Base-by-base conservation (phyloP, 2,797 vertebrate species). In the Rousettus madagascariensis region DNA sequence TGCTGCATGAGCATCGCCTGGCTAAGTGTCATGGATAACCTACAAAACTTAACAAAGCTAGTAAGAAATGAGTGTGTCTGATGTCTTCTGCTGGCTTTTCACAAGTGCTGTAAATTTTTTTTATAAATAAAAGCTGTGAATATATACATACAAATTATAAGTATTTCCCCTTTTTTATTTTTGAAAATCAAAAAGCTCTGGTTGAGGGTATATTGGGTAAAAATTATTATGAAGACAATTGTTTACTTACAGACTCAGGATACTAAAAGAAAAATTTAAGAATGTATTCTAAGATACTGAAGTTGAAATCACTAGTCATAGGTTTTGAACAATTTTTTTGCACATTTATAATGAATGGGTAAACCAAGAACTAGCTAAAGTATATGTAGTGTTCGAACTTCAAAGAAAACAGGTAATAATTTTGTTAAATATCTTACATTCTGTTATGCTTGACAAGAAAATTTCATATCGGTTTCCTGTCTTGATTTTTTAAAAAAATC, bases 111-210 rank as follows among this genome's bases (percentile, higher is more conserved):
- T 96, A 94, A 49, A 88, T 78, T 86, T 91, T 96, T 96, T 86
- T 65, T 49, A 96, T 95, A 95, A 97, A 97, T 97, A 97, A 97
- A 97, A 95, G 88, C 94, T 94, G 77, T 97, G 85, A 97, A 92
- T 95, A 91, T 96, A 86, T 95, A 80, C 68, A 53, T 96, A 80
- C 61, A 96, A 88, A 83, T 72, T 79, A 8, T 61, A 96, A 97
- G 88, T 90, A 89, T 92, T 79, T 66, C 91, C 95, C 86, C 92
- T 77, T 96, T 92, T 94, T 96, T 96, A 86, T 96, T 97, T 97
- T 96, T 96, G 69, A 77, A 97, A 97, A 93, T 49, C 72, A 65
- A 53, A 86, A 83, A 63, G 41, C n/a, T 94, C 20, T 94, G 41
- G 75, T 89, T 69, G 51, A 24, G 30, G n/a, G 28, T 17, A 2